Evolutionary conservation across 2,797 vertebrate species (phyloP).

Genomic region (Loris lydekkerianus): DNA sequence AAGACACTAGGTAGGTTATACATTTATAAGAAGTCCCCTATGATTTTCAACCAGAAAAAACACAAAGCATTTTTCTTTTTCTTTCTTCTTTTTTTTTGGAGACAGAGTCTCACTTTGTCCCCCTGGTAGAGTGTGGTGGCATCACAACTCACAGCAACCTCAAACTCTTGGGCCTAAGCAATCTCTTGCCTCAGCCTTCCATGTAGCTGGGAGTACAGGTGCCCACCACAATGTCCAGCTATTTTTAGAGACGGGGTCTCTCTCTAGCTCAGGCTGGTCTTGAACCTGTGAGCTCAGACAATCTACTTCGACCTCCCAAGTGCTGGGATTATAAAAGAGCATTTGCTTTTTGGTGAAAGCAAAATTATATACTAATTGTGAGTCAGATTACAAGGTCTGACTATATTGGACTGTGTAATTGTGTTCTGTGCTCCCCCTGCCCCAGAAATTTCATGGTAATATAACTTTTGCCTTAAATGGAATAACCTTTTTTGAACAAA

Average conservation of each 20-base stretch:
- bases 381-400: background rate
- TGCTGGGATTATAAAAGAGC: background rate
- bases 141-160: no score
- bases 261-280: no score
- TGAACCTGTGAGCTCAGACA: no score
- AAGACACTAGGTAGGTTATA: slow-evolving; percentile 25
- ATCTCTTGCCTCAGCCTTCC: no score
- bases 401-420: background rate
- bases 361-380: background rate
- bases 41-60: slow-evolving; percentile 62
- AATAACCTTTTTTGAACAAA: slow-evolving; percentile 46
- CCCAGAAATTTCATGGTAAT: slow-evolving; percentile 46
- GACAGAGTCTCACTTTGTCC: no score
- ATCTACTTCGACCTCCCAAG: no score
- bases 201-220: no score
- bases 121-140: no score
- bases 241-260: no score
- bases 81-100: no score
- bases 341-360: slow-evolving; percentile 13
- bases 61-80: slow-evolving; percentile 6
- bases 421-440: background rate
- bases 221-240: no score
- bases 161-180: no score
- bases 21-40: slow-evolving; percentile 35
- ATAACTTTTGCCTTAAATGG: slow-evolving; percentile 47